Evolutionary conservation across 2,888 invertebrate genomes (phyloP).

Genomic region (Scaeva pyrastri): DNA sequence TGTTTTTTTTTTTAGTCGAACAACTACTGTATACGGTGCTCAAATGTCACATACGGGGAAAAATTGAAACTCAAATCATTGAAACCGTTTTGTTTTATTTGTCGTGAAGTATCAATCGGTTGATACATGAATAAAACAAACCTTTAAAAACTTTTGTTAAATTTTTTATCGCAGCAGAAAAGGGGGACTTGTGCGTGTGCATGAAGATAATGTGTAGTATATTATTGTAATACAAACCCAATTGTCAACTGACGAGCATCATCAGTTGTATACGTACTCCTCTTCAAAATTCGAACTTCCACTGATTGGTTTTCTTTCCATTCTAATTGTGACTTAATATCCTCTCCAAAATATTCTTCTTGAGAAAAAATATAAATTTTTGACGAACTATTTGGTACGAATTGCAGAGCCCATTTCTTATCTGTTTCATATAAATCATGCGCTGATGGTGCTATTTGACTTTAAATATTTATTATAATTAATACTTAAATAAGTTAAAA

Average conservation of each 20-base stretch:
- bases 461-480: constrained; percentile 61
- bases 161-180: no score
- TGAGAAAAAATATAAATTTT: constrained; percentile 86
- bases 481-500: no score
- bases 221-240: constrained; percentile 76
- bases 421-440: constrained; percentile 84
- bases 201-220: no score
- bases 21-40: no score
- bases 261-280: constrained; percentile 90
- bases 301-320: constrained; percentile 86
- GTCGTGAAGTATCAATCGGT: no score
- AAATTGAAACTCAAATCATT: no score
- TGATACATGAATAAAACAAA: no score
- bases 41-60: no score
- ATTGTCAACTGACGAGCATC: constrained; percentile 89
- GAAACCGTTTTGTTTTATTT: no score
- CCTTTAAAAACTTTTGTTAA: no score
- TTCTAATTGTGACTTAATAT: constrained; percentile 88
- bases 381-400: constrained; percentile 81
- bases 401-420: constrained; percentile 83
- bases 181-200: no score
- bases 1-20: no score
- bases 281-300: constrained; percentile 86
- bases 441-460: constrained; percentile 78
- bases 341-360: constrained; percentile 89